Base-by-base conservation (phyloP, 64 coral and sea anemone species). In the Hydrozoanthus tunicans region DNA sequence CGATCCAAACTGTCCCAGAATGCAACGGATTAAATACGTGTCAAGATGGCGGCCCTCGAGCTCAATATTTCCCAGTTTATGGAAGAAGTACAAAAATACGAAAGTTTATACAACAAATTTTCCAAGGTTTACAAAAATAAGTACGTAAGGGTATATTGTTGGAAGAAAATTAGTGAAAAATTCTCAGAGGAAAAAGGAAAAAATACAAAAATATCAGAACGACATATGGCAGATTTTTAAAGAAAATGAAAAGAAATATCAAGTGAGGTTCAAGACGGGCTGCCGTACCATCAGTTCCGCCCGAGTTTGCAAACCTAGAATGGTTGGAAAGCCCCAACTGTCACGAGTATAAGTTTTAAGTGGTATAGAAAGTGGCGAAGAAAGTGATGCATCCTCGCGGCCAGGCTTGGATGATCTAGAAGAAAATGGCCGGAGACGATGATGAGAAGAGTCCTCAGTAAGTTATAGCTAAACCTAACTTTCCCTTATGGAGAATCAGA, bases 41-140 rank as follows among this genome's bases (percentile, higher is more conserved):
- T 61, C 79, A 81, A 81, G 79, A 64, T 61, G 56, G 56, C 79
- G 79, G 61, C 79, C 79, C 58, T 59, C 43, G 79, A 81, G 79
- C 60, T 81, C 79, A 43, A 43, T 2, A 43, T 43, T 43, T 43
- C 32, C 32, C 32, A 43, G 32, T 43, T 43, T 43, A 81, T 60
- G 79, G 79, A 81, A 81, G 79, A 81, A 81, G 79, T 81, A 26
- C 79, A 83, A 83, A 64, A 79, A n/a, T 79, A 79, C 77, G 32
- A 79, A 79, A 14, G 77, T 79, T n/a, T 79, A 6, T 79, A 79
- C 32, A 82, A 82, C 20, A 82, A 82, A 12, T 82, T 82, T 51
- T 84, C 59, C 23, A 43, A 17, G 51, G 83, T 56, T 7, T 86
- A 86, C 51, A 86, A 86, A 14, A 86, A 86, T 57, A 86, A 86